A percentile compares a stretch with the other conserved stretches of the same genome.
Conservation (phyloP, 2,797 vertebrate genomes). For the Cynopterus sphinx region DNA sequence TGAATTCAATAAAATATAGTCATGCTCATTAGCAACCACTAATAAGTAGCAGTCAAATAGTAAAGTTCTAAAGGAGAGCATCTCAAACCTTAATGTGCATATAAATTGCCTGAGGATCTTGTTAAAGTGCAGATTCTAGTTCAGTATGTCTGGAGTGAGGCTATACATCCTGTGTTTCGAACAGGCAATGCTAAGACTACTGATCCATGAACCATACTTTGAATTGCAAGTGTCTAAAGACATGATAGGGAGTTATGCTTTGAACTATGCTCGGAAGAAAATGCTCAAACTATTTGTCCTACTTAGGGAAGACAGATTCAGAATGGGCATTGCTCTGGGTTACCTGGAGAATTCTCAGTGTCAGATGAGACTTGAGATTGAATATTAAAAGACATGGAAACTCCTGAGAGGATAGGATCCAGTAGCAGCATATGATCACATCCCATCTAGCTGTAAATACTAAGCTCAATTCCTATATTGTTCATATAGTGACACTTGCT, state of each 20-base stretch:
- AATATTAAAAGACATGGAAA: background rate
- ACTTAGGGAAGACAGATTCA: background rate
- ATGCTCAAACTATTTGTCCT: background rate
- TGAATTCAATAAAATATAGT: conserved; percentile 10
- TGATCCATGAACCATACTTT: background rate
- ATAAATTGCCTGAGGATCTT: background rate
- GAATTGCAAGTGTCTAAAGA: background rate
- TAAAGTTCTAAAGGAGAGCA: conserved; percentile 10
- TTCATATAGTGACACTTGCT: background rate
- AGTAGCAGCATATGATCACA: background rate
- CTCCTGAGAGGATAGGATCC: background rate
- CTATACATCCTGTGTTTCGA: background rate
- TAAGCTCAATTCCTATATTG: background rate
- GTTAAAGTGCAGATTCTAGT: background rate
- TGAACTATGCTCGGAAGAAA: background rate
- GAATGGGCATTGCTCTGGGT: background rate
- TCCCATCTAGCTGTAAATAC: background rate
- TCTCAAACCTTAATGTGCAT: background rate
- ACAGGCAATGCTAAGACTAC: background rate
- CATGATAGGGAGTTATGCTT: background rate
- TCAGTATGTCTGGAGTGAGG: background rate
- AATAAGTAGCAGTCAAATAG: conserved; percentile 17
- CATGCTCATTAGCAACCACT: background rate
- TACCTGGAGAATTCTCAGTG: background rate
- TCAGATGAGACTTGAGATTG: background rate